These are phyloP conservation scores for Bos indicus DNA, from an alignment of 2,113 vertebrate species.

Conservation along the genomic window DNA sequence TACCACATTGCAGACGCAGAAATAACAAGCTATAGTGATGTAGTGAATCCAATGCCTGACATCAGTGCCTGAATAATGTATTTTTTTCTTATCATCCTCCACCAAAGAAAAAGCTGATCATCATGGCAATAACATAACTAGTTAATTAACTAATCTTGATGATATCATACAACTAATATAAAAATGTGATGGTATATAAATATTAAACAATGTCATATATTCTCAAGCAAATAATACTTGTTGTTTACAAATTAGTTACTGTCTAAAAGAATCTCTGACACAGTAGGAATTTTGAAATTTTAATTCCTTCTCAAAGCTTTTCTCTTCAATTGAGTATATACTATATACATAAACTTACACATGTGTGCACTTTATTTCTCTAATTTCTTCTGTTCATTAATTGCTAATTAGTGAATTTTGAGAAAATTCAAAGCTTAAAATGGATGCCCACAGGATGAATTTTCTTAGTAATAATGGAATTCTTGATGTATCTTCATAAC, in stretches of 20 bases:
- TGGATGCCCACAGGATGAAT: neutral
- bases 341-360: neutral
- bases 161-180: neutral
- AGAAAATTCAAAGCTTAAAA: neutral
- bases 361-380: neutral
- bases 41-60: neutral
- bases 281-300: neutral
- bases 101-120: neutral
- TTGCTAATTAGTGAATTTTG: neutral
- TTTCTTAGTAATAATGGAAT: slow-evolving; percentile 9
- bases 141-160: neutral
- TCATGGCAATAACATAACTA: neutral
- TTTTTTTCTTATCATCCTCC: neutral
- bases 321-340: neutral
- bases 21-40: neutral
- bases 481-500: neutral
- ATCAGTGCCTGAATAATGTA: neutral
- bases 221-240: neutral
- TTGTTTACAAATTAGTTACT: neutral
- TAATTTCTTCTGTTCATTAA: neutral
- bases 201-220: neutral
- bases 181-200: neutral
- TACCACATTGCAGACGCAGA: neutral
- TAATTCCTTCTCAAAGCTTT: neutral
- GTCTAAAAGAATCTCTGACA: neutral